Evolutionary conservation across 2,113 vertebrate species (phyloP).

Genomic region (Otis tarda): DNA sequence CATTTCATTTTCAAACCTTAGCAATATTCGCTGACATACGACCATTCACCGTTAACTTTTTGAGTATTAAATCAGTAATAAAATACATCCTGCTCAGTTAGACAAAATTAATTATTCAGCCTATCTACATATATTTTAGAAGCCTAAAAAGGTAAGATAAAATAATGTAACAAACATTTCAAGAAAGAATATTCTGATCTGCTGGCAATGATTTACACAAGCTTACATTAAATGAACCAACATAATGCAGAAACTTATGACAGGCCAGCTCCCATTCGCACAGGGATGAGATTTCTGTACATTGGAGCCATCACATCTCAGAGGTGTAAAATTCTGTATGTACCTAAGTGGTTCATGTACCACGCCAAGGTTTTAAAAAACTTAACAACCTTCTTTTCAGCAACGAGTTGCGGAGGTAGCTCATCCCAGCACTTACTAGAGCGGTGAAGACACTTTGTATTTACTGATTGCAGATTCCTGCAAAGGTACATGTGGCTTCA

Average conservation of each 20-base stretch:
- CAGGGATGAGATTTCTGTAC: neutral
- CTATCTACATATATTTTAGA: neutral
- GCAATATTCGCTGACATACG: rapidly evolving
- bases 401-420: neutral
- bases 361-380: neutral
- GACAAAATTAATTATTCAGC: neutral
- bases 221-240: neutral
- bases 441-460: neutral
- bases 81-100: neutral
- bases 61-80: neutral
- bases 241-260: neutral
- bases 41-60: neutral
- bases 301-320: neutral
- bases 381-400: neutral
- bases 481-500: neutral
- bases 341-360: neutral
- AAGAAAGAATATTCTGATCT: neutral
- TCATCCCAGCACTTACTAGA: neutral
- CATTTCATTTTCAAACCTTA: neutral
- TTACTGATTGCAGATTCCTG: neutral
- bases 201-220: neutral
- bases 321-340: neutral
- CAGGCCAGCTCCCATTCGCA: neutral
- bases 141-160: neutral
- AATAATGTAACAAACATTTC: neutral